These are phyloP conservation scores for Leptopilina syphax DNA, from an alignment of 2,888 invertebrate species.

Conservation along the genomic window DNA sequence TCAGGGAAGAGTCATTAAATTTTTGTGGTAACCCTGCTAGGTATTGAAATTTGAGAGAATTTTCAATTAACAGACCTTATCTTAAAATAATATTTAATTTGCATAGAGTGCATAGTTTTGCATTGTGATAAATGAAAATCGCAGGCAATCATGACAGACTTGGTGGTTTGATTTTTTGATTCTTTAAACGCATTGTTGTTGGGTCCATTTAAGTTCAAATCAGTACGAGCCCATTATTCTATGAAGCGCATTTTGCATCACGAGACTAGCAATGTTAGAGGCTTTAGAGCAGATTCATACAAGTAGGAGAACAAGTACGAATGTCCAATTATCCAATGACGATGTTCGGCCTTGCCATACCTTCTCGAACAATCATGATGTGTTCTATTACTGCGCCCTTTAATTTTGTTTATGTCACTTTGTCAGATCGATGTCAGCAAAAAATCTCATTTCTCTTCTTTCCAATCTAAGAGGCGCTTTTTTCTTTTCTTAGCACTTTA, in stretches of 20 bases:
- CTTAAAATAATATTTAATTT: too few species aligned
- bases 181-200: slow-evolving; percentile 38
- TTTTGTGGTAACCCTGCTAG: too few species aligned
- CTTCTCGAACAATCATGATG: slow-evolving; percentile 64
- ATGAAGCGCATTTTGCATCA: slow-evolving; percentile 30
- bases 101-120: neutral
- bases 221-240: slow-evolving; percentile 30
- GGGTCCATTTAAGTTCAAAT: slow-evolving; percentile 19
- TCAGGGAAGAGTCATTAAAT: too few species aligned
- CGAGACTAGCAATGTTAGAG: slow-evolving; percentile 2
- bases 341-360: slow-evolving; percentile 67
- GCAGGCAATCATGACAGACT: slow-evolving; percentile 30
- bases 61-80: too few species aligned
- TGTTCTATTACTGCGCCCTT: slow-evolving; percentile 60
- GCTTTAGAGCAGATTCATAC: neutral
- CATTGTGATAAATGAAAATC: slow-evolving; percentile 28
- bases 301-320: slow-evolving; percentile 45
- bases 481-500: too few species aligned
- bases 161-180: slow-evolving; percentile 34
- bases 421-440: slow-evolving; percentile 34
- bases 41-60: too few species aligned
- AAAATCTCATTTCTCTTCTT: slow-evolving; percentile 49
- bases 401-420: slow-evolving; percentile 58
- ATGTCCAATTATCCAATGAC: slow-evolving; percentile 65
- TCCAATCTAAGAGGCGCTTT: too few species aligned